Evolutionary conservation across 2,888 invertebrate genomes (phyloP).

Genomic region (Apantesis nais): DNA sequence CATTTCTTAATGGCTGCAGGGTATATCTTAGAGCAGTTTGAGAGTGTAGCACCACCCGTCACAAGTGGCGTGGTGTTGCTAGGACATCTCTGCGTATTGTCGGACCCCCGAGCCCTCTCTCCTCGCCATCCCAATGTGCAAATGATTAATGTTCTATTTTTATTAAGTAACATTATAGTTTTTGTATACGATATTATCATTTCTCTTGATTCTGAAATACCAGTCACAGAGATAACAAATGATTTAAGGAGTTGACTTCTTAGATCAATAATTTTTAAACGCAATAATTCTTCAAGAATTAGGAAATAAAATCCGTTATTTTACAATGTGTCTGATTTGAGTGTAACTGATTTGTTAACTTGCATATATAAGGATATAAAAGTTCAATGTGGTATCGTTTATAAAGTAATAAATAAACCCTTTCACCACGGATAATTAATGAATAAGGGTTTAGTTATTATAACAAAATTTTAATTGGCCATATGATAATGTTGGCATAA

Average conservation of each 20-base stretch:
- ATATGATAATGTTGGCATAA: slow-evolving; percentile 65
- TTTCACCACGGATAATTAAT: slow-evolving; percentile 61
- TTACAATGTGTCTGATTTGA: slow-evolving; percentile 5
- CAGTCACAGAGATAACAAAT: not conserved
- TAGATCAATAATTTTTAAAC: not conserved
- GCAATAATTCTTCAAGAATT: not conserved
- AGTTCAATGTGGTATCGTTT: slow-evolving; percentile 40
- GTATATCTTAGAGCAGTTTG: slow-evolving; percentile 70
- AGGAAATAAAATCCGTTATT: not conserved
- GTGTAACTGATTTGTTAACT: slow-evolving; percentile 3
- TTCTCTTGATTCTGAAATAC: slow-evolving; percentile 32
- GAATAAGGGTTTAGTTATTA: slow-evolving; percentile 53
- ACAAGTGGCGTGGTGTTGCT: slow-evolving; percentile 71
- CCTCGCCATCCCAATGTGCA: slow-evolving; percentile 57
- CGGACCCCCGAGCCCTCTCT: slow-evolving; percentile 61
- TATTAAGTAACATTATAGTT: slow-evolving; percentile 64
- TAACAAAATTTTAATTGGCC: slow-evolving; percentile 70
- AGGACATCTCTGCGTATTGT: slow-evolving; percentile 68
- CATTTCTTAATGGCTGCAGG: slow-evolving; percentile 72
- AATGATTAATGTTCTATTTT: slow-evolving; percentile 63
- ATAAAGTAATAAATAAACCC: slow-evolving; percentile 59
- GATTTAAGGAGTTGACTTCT: not conserved
- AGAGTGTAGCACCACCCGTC: slow-evolving; percentile 60
- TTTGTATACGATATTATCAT: slow-evolving; percentile 67
- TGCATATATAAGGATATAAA: slow-evolving; percentile 1